A percentile compares a stretch with the other conserved stretches of the same genome.
Conservation (phyloP, 1,140 invertebrate genomes). For the Neodiprion lecontei region DNA sequence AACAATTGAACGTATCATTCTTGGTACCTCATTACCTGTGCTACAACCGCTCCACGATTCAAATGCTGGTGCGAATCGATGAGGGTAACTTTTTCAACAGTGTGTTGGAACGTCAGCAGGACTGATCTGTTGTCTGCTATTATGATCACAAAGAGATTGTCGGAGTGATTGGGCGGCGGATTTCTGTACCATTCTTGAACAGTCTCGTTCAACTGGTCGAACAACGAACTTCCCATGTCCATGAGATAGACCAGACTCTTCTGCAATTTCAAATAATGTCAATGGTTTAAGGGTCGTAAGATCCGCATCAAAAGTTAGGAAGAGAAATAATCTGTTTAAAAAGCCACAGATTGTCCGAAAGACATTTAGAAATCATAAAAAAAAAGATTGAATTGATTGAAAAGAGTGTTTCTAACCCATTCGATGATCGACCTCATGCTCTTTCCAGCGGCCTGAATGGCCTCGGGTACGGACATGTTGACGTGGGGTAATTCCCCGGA, state of each 20-base stretch:
- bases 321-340: too few species aligned
- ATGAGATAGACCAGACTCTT: slow-evolving; percentile 20
- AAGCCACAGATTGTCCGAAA: too few species aligned
- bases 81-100: slow-evolving; percentile 14
- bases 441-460: slow-evolving; percentile 21
- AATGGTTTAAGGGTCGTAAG: too few species aligned
- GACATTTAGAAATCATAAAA: too few species aligned
- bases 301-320: too few species aligned
- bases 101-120: slow-evolving; percentile 15
- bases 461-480: slow-evolving; percentile 25
- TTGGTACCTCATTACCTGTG: slow-evolving; percentile 9
- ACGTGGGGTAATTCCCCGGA: slow-evolving; percentile 18
- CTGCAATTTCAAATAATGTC: background rate
- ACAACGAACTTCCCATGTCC: slow-evolving; percentile 18
- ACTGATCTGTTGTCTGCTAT: slow-evolving; percentile 25
- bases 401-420: slow-evolving; percentile 15
- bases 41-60: slow-evolving; percentile 15
- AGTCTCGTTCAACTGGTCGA: slow-evolving; percentile 18
- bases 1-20: too few species aligned
- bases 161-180: slow-evolving; percentile 11
- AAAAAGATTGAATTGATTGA: background rate
- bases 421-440: slow-evolving; percentile 15
- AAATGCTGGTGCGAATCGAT: slow-evolving; percentile 21
- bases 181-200: slow-evolving; percentile 14
- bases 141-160: slow-evolving; percentile 19